Base-by-base conservation (phyloP, 2,113 vertebrate species). In the Nansenia antarctica region DNA sequence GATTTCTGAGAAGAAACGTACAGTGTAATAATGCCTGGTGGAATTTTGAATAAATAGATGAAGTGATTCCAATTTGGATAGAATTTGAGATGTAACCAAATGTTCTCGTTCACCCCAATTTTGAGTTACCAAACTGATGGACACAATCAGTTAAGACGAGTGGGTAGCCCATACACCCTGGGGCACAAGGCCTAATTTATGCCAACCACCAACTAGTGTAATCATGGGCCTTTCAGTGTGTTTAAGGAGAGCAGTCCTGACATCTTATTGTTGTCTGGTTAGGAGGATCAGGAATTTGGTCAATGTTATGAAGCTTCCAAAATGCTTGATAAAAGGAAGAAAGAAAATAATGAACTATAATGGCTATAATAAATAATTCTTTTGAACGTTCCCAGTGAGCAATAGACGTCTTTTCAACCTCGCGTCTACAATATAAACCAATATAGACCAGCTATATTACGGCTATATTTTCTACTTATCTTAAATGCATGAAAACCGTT, bases 241-340 rank as follows among this genome's bases (percentile, higher is more conserved):
- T 58, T 9, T 31, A 30, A 55, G 22, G 22, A 32, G 14, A 67
- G 31, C 6, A 37, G n/a, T 54, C 5, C 20, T 67, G 64, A 47
- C 54, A 69, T 60, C 20, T 61, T 69, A 34, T 69, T 61, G 63
- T 65, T 52, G 67, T 47, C 64, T 35, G 34, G 45, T 49, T 7
- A 49, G n/a, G 20, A n/a, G 20, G 15, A 22, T 49, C 15, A 20
- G 1, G 20, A 49, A 5, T 42, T 4, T 42, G 9, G 3, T 42
- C 39, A 42, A 42, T 42, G n/a, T n/a, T n/a, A 18, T 18, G 39
- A 42, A 15, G 3, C 14, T 15, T 11, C 45, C 45, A 49, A 49
- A 49, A 49, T 20, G n/a, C 9, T n/a, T 6, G n/a, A 49, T 49
- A 22, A 22, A 49, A 49, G 18, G 20, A 49, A 0, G 6, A 49